Conservation (phyloP, 2,113 vertebrate species). For the Phalacrocorax carbo region DNA sequence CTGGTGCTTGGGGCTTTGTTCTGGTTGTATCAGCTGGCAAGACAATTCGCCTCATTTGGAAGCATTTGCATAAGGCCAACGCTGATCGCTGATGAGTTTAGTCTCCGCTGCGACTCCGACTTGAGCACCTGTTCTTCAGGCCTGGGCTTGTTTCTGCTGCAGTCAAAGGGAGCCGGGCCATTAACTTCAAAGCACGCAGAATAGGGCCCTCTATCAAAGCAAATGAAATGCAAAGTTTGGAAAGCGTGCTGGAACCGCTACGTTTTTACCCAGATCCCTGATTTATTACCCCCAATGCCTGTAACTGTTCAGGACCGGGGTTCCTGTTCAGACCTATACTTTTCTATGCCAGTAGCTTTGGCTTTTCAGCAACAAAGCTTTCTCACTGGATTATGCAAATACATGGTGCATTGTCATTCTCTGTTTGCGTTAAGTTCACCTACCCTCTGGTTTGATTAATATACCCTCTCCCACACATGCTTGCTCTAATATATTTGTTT, state of each 20-base stretch:
- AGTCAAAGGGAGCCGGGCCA: not conserved
- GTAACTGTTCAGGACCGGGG: not conserved
- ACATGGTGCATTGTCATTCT: not conserved
- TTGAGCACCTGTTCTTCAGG: conserved; percentile 28
- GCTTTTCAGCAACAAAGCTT: conserved; percentile 19
- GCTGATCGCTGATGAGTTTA: not conserved
- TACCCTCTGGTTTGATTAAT: conserved; percentile 35
- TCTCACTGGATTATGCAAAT: conserved; percentile 48
- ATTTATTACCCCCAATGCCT: not conserved
- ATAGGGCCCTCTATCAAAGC: not conserved
- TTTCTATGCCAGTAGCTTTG: not conserved
- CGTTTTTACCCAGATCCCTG: not conserved
- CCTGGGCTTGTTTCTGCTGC: not conserved
- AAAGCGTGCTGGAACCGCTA: not conserved
- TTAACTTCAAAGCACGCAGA: not conserved
- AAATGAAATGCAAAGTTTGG: not conserved
- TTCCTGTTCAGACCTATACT: conserved; percentile 23
- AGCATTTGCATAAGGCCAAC: not conserved
- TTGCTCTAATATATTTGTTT: conserved; percentile 48
- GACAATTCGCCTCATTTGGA: conserved; percentile 1
- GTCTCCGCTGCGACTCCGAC: not conserved
- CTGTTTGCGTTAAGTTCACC: not conserved
- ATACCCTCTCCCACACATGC: conserved; percentile 4
- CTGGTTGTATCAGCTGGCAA: conserved; percentile 49
- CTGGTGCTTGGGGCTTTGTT: conserved; percentile 4